Percentiles rank a stretch among this genome's conserved stretches.
Evolutionary conservation across 2,797 vertebrate genomes (phyloP).

Genomic region (Hypotaenidia okinawae): DNA sequence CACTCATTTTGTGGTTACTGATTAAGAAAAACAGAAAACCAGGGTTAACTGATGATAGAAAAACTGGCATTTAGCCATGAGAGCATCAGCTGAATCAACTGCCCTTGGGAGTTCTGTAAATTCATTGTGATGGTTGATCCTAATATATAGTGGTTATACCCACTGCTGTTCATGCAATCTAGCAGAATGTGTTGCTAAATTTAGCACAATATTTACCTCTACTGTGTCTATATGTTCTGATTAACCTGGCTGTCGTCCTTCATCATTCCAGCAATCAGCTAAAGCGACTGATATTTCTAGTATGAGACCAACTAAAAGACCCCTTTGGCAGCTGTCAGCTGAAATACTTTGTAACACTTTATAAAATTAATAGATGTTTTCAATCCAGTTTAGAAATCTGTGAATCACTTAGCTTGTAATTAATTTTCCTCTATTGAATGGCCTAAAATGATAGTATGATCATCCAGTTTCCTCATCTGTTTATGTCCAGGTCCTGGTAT

Average conservation of each 20-base stretch:
- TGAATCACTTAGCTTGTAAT: not conserved
- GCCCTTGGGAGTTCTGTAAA: slow-evolving; percentile 43
- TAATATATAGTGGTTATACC: not conserved
- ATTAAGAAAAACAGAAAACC: not conserved
- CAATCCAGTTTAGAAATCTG: not conserved
- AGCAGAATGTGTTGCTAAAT: slow-evolving; percentile 52
- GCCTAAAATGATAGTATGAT: not conserved
- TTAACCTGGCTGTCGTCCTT: slow-evolving; percentile 30
- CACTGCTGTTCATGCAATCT: not conserved
- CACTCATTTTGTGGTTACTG: not conserved
- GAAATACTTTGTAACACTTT: not conserved
- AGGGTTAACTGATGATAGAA: not conserved
- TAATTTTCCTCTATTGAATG: slow-evolving; percentile 4
- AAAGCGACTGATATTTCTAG: not conserved
- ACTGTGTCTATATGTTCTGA: slow-evolving; percentile 12
- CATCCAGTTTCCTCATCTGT: not conserved
- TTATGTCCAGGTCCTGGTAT: not conserved
- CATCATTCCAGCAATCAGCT: slow-evolving; percentile 1
- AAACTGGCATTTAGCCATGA: not conserved
- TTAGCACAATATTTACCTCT: slow-evolving; percentile 37
- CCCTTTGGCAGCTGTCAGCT: not conserved
- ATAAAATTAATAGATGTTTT: slow-evolving; percentile 2
- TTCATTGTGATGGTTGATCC: not conserved
- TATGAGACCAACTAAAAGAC: not conserved
- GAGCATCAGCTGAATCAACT: not conserved